Evolutionary conservation across 2,888 invertebrate species (phyloP).

Genomic region (Alviniconcha strummeri): DNA sequence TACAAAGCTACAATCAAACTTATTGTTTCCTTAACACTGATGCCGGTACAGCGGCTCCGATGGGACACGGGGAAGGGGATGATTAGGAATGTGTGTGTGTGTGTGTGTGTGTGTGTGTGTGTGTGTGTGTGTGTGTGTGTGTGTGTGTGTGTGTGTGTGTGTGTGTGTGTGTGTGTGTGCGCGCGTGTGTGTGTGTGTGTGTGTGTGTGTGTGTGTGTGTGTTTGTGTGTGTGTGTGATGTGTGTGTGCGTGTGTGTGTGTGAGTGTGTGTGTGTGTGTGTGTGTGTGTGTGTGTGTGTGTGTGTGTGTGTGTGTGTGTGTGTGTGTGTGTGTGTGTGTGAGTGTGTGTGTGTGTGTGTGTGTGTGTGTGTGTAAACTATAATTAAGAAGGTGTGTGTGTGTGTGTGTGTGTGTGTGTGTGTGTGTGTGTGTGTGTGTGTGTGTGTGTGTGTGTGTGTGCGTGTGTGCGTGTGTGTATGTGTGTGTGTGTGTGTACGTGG

Average conservation of each 20-base stretch:
- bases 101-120: background rate
- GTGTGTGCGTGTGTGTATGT: too few species aligned
- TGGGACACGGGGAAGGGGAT: background rate
- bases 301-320: too few species aligned
- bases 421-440: too few species aligned
- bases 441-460: too few species aligned
- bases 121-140: too few species aligned
- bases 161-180: background rate
- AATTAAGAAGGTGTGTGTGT: background rate
- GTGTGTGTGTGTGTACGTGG: slow-evolving; percentile 7
- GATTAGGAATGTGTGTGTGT: background rate
- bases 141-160: too few species aligned
- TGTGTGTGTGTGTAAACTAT: background rate
- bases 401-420: background rate
- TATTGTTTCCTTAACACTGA: too few species aligned
- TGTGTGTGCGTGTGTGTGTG: background rate
- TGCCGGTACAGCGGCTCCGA: too few species aligned
- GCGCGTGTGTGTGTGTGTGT: background rate
- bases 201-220: background rate
- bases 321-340: too few species aligned
- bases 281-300: background rate
- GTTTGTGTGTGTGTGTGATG: background rate
- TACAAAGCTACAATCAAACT: too few species aligned
- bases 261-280: background rate
- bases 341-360: background rate